Base-by-base conservation (phyloP, 2,888 invertebrate species). In the Drosophila kokeensis region DNA sequence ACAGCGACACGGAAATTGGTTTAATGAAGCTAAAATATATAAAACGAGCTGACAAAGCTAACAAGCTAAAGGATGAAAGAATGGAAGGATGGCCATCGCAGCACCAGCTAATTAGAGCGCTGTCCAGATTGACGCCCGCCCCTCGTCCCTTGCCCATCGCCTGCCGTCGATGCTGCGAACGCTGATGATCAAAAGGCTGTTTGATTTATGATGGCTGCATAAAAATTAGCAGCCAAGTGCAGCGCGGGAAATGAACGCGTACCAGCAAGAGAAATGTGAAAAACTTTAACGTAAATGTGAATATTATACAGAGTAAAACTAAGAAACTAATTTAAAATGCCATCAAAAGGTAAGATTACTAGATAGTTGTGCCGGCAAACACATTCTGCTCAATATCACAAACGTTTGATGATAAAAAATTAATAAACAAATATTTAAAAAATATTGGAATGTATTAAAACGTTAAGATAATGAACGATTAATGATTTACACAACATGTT, bases 1-100 rank as follows among this genome's bases (percentile, higher is more conserved):
- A 87, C 90, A 90, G 89, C 90, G 78, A 88, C 90, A 81, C 89
- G 87, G 87, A 87, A 87, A 87, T 87, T 87, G 87, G 90, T 83
- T 90, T 87, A 87, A 87, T 87, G 87, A 87, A 87, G 90, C 87
- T 85, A 90, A 87, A 83, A 88, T 83, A 86, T 79, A 79, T 75
- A 84, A 75, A 57, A 68, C 72, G 73, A 69, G 73, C 88, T 89
- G 88, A 89, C 83, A 88, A 90, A 88, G 89, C 89, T 85, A 85
- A 85, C 85, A 83, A 88, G 79, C 76, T 76, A 76, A 80, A 63
- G 73, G 74, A 73, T 72, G 69, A 60, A 15, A 15, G 45, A 45
- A 24, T 24, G 24, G 24, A 4, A 45, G 74, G 73, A 70, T 72
- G 71, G 65, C 71, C 69, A 60, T 63, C 76, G 68, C 77, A 69